These are phyloP conservation scores for Dicrurus megarhynchus DNA, from an alignment of 2,113 vertebrate genomes.

Conservation along the genomic window DNA sequence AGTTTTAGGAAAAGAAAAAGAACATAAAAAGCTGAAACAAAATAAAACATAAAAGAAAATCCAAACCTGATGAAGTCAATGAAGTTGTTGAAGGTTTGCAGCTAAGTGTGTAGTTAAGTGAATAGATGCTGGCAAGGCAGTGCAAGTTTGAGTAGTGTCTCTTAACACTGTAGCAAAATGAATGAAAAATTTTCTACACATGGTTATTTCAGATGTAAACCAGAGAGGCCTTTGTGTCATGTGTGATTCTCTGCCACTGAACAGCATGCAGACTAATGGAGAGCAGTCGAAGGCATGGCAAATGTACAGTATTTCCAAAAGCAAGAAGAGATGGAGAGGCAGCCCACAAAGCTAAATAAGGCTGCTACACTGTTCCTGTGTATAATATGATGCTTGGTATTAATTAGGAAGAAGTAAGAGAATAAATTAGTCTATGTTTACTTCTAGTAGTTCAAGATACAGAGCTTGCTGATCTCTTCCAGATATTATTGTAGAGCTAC, in stretches of 20 bases:
- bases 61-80: not conserved
- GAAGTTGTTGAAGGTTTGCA: not conserved
- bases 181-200: not conserved
- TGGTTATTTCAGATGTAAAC: not conserved
- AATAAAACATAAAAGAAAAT: not conserved
- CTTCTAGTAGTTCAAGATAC: not conserved
- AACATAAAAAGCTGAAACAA: not conserved
- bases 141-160: not conserved
- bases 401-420: not conserved
- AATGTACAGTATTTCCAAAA: not conserved
- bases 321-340: not conserved
- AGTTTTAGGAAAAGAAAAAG: not conserved
- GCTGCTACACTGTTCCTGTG: not conserved
- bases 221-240: not conserved
- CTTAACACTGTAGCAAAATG: not conserved
- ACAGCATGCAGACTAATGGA: not conserved
- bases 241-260: not conserved
- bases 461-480: not conserved
- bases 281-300: not conserved
- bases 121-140: not conserved
- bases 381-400: not conserved
- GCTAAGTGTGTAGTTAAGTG: not conserved
- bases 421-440: not conserved
- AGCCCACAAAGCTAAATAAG: not conserved
- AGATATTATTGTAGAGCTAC: not conserved